Conservation (phyloP, 2,113 vertebrate genomes). For the Gymnobelideus leadbeateri region DNA sequence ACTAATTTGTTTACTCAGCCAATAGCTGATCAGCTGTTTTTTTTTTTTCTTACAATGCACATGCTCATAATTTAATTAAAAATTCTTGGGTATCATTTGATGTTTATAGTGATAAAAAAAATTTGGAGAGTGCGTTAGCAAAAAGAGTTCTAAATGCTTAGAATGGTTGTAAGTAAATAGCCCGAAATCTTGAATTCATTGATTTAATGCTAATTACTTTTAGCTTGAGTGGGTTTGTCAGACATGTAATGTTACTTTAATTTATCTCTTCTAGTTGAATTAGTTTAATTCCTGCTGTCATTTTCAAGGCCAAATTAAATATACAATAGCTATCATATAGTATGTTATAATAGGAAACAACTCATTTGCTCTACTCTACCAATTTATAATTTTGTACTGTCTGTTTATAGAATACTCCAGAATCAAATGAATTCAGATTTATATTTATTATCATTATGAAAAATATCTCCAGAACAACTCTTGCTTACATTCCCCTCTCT, state of each 20-base stretch:
- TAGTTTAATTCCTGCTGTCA: constrained; percentile 75
- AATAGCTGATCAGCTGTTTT: background rate
- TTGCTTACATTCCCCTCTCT: background rate
- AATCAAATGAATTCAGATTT: constrained; percentile 17
- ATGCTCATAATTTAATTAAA: constrained; percentile 63
- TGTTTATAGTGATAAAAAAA: constrained; percentile 41
- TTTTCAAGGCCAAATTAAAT: constrained; percentile 70
- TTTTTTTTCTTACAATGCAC: constrained; percentile 16
- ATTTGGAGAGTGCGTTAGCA: constrained; percentile 44
- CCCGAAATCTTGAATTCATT: constrained; percentile 55
- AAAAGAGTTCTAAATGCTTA: constrained; percentile 60
- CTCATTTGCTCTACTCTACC: constrained; percentile 35
- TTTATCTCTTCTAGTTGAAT: constrained; percentile 66
- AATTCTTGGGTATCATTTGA: constrained; percentile 51
- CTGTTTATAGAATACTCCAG: constrained; percentile 28
- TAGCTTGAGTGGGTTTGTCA: constrained; percentile 70
- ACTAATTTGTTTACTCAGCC: background rate
- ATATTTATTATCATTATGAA: background rate
- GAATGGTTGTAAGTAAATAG: constrained; percentile 67
- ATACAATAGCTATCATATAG: constrained; percentile 48
- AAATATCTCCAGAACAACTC: background rate
- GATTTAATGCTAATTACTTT: constrained; percentile 75
- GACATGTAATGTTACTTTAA: constrained; percentile 63
- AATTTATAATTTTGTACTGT: constrained; percentile 35
- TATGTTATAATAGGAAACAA: constrained; percentile 52